A percentile compares a stretch with the other conserved stretches of the same genome.
Evolutionary conservation across 92 coral and sea anemone species (phyloP).

Genomic region (Palythoa heliodiscus): DNA sequence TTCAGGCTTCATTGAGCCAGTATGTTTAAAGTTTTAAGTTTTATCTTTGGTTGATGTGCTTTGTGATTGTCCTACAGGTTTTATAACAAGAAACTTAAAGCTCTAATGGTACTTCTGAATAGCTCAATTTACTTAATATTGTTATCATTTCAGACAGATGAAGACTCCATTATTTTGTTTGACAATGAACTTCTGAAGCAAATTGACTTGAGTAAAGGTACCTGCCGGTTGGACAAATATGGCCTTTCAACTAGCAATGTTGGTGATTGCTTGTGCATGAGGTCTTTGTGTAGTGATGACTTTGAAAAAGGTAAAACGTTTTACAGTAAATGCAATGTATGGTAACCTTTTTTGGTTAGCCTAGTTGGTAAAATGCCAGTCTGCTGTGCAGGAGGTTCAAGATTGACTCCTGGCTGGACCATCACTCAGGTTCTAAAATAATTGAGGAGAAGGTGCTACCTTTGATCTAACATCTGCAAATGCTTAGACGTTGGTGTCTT

Average conservation of each 20-base stretch:
- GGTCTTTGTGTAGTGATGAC: slow-evolving; percentile 83
- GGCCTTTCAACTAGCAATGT: slow-evolving; percentile 77
- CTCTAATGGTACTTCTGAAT: background rate
- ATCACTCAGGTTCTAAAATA: too few relatives aligned
- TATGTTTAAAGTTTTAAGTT: too few relatives aligned
- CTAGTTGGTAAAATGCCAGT: too few relatives aligned
- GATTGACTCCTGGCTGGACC: too few relatives aligned
- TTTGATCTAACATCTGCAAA: too few relatives aligned
- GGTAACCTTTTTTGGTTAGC: too few relatives aligned
- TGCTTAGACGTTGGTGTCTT: too few relatives aligned
- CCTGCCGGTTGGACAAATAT: slow-evolving; percentile 65
- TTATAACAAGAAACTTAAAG: background rate
- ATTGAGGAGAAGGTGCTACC: too few relatives aligned
- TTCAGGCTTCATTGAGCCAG: too few relatives aligned
- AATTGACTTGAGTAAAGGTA: slow-evolving; percentile 81
- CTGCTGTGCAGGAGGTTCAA: too few relatives aligned
- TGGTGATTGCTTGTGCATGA: slow-evolving; percentile 73
- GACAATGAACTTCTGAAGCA: slow-evolving; percentile 73
- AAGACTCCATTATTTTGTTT: slow-evolving; percentile 68
- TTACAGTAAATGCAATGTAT: background rate
- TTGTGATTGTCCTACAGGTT: too few relatives aligned
- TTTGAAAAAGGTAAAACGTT: slow-evolving; percentile 78
- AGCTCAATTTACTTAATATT: background rate
- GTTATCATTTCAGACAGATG: slow-evolving; percentile 52
- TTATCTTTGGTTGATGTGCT: too few relatives aligned